phyloP scores from a whole-genome alignment of 1,140 invertebrate species.

The Tenebrio molitor region DNA sequence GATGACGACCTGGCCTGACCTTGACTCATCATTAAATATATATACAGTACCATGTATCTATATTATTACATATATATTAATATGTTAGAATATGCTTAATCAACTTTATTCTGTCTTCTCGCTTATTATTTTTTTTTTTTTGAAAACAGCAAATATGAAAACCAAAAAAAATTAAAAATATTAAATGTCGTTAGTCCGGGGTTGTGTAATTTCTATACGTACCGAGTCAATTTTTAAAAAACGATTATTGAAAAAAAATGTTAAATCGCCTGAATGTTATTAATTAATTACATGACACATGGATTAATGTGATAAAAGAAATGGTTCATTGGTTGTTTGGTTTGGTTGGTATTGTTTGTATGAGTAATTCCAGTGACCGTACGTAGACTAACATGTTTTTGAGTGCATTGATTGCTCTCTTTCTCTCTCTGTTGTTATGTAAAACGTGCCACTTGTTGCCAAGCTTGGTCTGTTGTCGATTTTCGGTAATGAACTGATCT shows the following conservation, averaged over 20 bases:
- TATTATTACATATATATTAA: constrained; percentile 61
- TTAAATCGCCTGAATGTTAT: constrained; percentile 44
- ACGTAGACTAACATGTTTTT: constrained; percentile 53
- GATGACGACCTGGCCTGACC: constrained; percentile 64
- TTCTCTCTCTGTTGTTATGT: constrained; percentile 49
- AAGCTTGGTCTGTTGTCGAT: constrained; percentile 43
- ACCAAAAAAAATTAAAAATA: constrained; percentile 58
- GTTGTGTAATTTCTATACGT: constrained; percentile 59
- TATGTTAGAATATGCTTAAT: constrained; percentile 60
- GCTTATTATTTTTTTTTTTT: constrained; percentile 56
- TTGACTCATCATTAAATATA: constrained; percentile 61
- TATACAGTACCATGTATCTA: constrained; percentile 62
- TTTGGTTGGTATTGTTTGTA: constrained; percentile 52
- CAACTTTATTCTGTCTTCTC: constrained; percentile 59
- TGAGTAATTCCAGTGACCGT: constrained; percentile 55
- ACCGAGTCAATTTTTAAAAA: constrained; percentile 51
- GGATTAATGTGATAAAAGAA: constrained; percentile 59
- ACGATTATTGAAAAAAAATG: constrained; percentile 41
- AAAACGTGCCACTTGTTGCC: constrained; percentile 46
- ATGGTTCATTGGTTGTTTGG: constrained; percentile 57
- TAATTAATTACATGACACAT: constrained; percentile 56
- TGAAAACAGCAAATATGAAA: constrained; percentile 58
- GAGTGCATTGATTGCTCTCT: constrained; percentile 51
- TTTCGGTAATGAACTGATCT: constrained; percentile 39
- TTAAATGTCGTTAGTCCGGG: constrained; percentile 61